Evolutionary conservation across 1,140 invertebrate species (phyloP), one percentile per base, ranked within the genome.

Genomic region (Procambarus clarkii): DNA sequence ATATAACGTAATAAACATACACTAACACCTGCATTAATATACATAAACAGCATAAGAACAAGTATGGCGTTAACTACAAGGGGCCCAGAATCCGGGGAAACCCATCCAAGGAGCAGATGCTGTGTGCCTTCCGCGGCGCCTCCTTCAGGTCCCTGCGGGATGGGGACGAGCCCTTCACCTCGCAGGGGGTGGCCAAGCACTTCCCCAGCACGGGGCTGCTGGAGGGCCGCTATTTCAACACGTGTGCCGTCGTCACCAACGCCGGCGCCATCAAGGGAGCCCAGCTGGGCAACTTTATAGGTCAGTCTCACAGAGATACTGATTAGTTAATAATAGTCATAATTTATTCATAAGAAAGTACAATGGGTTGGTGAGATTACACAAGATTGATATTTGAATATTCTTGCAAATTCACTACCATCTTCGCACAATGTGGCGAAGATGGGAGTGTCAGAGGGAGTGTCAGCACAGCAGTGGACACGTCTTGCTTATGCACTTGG

Each of bases 161-260:
- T 46, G 85, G 89, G 45, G 90, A 92, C 46, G 78, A 85, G 21
- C 88, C 90, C 54, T 86, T 92, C 48, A 89, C 87, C 77, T 86
- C 88, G 9, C 84, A 90, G 77, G 92, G 88, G 46, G 78, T 91
- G 7, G 74, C 92, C 76, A 87, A 92, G 54, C 85, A 88, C 78
- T 86, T 88, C 71, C 91, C 91, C 5, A 94, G 85, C 82, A 91
- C 76, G 1, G 82, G 58, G 1, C 88, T 91, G 50, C 76, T 91
- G 48, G 88, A 91, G 76, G 94, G 94, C 85, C 95, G 95, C 69
- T 92, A 93, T 58, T 97, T 95, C 92, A 96, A 96, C 91, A 96
- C 95, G 15, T 97, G 97, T 94, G 97, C 96, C 0, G 96, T 97
- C 91, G 96, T 97, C 4, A 96, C 96, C 3, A 97, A 96, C 94